These are phyloP conservation scores for Pholis gunnellus DNA, from an alignment of 2,113 vertebrate species.

Conservation along the genomic window DNA sequence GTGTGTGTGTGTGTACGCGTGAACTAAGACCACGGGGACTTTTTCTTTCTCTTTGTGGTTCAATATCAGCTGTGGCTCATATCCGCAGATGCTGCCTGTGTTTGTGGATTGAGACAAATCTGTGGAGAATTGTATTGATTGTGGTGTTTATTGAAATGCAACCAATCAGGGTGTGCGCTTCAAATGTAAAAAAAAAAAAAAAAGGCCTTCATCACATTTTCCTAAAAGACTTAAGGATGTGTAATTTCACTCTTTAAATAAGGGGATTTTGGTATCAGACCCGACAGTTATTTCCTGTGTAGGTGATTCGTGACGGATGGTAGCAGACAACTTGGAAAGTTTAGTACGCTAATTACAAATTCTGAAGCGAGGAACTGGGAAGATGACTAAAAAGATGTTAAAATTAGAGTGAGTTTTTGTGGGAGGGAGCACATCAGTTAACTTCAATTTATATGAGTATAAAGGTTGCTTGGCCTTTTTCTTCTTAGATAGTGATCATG, in stretches of 20 bases:
- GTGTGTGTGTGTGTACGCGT: conserved; percentile 7
- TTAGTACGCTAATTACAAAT: conserved; percentile 20
- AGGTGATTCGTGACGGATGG: conserved; percentile 23
- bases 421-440: not conserved
- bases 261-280: not conserved
- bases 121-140: conserved; percentile 64
- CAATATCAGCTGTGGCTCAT: conserved; percentile 55
- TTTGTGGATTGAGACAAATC: conserved; percentile 75
- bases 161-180: conserved; percentile 41
- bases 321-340: conserved; percentile 29
- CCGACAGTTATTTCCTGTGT: conserved; percentile 14
- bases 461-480: not conserved
- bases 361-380: conserved; percentile 12
- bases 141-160: conserved; percentile 69
- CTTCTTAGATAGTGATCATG: not conserved
- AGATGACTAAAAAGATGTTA: not conserved
- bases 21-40: conserved; percentile 31
- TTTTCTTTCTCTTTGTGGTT: conserved; percentile 37
- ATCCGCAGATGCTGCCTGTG: conserved; percentile 64
- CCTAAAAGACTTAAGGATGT: conserved; percentile 29
- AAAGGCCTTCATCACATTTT: conserved; percentile 23
- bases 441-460: not conserved
- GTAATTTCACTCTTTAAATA: conserved; percentile 7
- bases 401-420: not conserved
- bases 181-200: conserved; percentile 28